Base-by-base conservation (phyloP, 2,888 invertebrate genomes). In the Lasiommata megera region DNA sequence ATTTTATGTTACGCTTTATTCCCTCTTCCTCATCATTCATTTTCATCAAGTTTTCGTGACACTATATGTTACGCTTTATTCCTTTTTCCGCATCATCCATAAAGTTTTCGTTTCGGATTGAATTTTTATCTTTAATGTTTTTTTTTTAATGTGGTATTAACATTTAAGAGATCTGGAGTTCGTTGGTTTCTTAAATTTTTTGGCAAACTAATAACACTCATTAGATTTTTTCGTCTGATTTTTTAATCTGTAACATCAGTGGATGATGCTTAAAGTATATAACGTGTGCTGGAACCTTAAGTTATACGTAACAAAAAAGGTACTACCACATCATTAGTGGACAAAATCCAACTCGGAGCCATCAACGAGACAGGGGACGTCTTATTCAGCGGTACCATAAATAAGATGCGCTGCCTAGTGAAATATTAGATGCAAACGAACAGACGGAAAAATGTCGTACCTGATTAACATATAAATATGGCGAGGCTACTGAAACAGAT, bases 351-450 rank as follows among this genome's bases (percentile, higher is more conserved):
- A 72, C 63, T 64, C 61, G 68, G 51, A 46, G 28, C 43, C 46
- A 6, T 46, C 52, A 52, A 56, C 69, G 67, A 70, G 84, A 86
- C 82, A 81, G 82, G 77, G 80, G 80, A 88, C 80, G 74, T 80
- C 81, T 90, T 82, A 86, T 79, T 90, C 88, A 79, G 70, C 72
- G 63, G 68, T 61, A 67, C 75, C 70, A 88, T 84, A 84, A 86
- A 87, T 79, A 84, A 84, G 85, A 86, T 79, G 80, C 76, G 69
- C 73, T 66, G 63, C 67, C 74, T 73, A 76, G 78, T 81, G 79
- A 86, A 84, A 84, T 84, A 86, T 86, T 84, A 86, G 81, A 88
- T 88, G 86, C 84, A 83, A 82, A 82, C 72, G 69, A 70, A 71
- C 76, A 64, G 67, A 74, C 67, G 80, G 81, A 88, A 88, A 89